Evolutionary conservation across 1,140 invertebrate genomes (phyloP).

Genomic region (Drosophila nikananu): DNA sequence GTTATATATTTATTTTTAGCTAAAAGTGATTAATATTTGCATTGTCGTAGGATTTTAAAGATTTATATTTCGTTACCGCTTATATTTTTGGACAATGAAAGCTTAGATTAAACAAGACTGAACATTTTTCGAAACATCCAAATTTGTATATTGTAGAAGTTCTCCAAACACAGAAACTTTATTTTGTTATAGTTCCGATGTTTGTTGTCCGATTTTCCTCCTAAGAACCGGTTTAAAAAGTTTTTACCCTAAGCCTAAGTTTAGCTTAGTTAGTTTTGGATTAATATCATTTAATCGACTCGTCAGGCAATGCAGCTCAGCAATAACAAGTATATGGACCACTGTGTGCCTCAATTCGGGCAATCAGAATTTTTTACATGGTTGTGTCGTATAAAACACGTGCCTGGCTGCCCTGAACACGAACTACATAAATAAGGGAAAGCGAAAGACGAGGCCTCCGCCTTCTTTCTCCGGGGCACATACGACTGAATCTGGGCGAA

Average conservation of each 20-base stretch:
- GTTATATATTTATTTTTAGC: no score
- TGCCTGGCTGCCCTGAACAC: conserved; percentile 57
- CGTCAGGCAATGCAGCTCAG: neutral
- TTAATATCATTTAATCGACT: neutral
- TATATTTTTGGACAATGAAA: no score
- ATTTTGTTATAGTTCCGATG: neutral
- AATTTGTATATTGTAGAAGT: neutral
- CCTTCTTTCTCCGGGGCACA: conserved; percentile 8
- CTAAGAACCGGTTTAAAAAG: neutral
- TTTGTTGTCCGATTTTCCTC: neutral
- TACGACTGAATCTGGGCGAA: conserved; percentile 35
- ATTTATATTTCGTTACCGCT: no score
- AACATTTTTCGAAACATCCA: no score
- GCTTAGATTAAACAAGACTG: no score
- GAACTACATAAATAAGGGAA: conserved; percentile 80
- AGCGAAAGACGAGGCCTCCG: conserved; percentile 37
- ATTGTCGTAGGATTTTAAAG: no score
- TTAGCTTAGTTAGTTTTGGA: neutral
- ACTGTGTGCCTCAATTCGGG: conserved; percentile 50
- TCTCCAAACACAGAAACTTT: neutral
- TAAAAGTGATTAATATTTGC: no score
- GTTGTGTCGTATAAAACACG: conserved; percentile 43
- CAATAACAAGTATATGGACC: neutral
- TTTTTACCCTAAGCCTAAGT: neutral
- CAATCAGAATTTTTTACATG: conserved; percentile 80